Evolutionary conservation across 2,888 invertebrate species (phyloP), one percentile per base, ranked within the genome.

Genomic region (Dynastes hyllus): DNA sequence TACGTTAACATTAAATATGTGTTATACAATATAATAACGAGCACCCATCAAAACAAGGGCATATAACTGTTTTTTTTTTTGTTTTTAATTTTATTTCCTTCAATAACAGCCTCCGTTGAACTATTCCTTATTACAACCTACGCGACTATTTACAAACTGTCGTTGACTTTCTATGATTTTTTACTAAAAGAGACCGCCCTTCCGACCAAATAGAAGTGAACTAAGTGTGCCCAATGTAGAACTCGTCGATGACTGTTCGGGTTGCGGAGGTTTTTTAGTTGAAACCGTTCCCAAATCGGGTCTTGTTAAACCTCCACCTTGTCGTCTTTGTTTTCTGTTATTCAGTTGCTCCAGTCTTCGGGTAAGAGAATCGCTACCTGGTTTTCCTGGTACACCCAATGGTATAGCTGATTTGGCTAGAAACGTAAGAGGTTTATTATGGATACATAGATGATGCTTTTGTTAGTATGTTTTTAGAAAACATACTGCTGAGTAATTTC

Each of bases 131-230:
- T 71, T 71, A 71, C 55, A 71, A 73, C 40, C 58, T 73, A 73
- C 58, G 58, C 73, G 27, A 73, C 73, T 73, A 73, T 73, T 73
- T 73, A 73, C 73, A 73, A 58, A 58, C 40, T 40, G 37, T 37
- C n/a, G n/a, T 16, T 8, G 71, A 40, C 22, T 73, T 32, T 1
- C 29, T 58, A 58, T 40, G 27, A 50, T 67, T 50, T 32, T 58
- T 67, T 40, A 69, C 83, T 93, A 94, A 85, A 96, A 92, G 84
- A 96, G 91, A 76, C 96, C 96, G 73, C 96, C 96, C 86, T 96
- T 96, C 81, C 96, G 91, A 53, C 96, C 96, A 88, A 96, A 96
- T 73, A 96, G 90, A 84, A 95, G 90, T 79, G 94, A 93, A 89
- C 95, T 95, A 82, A 95, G 92, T 65, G 95, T 95, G 78, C 96